A percentile compares a stretch with the other conserved stretches of the same genome.
Conservation (phyloP, 2,888 invertebrate genomes). For the Dysmachus trigonus region DNA sequence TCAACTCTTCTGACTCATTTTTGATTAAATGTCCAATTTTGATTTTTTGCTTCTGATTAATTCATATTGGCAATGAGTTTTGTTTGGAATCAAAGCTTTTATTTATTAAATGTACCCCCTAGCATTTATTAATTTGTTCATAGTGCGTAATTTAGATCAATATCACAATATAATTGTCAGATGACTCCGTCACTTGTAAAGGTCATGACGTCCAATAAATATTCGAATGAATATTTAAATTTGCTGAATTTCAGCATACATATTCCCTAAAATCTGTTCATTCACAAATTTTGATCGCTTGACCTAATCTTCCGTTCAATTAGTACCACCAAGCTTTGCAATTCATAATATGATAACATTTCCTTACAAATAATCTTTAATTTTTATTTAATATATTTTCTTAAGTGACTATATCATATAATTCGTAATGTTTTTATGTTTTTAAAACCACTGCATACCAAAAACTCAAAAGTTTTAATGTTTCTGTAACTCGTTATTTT, state of each 20-base stretch:
- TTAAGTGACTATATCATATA: not conserved
- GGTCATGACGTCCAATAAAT: not conserved
- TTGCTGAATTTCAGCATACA: constrained; percentile 28
- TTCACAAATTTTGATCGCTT: not conserved
- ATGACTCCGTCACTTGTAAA: not conserved
- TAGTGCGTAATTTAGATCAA: not conserved
- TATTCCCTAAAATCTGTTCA: constrained; percentile 19
- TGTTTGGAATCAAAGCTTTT: not conserved
- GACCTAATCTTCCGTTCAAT: not conserved
- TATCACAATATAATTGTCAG: constrained; percentile 35
- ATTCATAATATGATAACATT: constrained; percentile 1
- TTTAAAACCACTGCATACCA: not conserved
- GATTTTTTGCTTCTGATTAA: not conserved
- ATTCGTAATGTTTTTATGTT: not conserved
- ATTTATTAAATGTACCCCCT: not conserved
- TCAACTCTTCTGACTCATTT: not conserved
- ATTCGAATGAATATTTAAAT: not conserved
- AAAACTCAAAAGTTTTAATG: constrained; percentile 8
- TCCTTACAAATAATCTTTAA: not conserved
- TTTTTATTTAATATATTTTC: not conserved
- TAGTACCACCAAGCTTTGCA: not conserved
- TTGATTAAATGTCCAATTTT: not conserved
- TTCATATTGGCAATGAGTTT: not conserved
- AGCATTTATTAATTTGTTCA: not conserved
- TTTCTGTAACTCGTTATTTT: not conserved